A percentile compares a stretch with the other conserved stretches of the same genome.
Conservation (phyloP, 2,113 vertebrate species). For the Carlito syrichta region DNA sequence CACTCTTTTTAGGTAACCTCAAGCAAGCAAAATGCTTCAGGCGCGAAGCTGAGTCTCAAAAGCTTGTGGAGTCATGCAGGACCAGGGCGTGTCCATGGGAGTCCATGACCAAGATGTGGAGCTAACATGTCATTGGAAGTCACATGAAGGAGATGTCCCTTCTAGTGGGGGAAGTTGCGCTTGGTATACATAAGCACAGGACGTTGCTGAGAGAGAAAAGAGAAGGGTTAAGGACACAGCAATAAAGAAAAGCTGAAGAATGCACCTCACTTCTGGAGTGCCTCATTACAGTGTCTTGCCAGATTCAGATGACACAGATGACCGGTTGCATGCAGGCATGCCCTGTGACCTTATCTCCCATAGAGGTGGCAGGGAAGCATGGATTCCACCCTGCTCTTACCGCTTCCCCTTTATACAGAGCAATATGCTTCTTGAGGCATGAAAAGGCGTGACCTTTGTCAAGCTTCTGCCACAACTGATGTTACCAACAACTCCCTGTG, state of each 20-base stretch:
- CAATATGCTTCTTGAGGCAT: not conserved
- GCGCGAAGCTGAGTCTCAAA: not conserved
- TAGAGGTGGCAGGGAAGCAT: not conserved
- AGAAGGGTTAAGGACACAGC: not conserved
- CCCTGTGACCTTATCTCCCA: not conserved
- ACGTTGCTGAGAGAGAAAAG: not conserved
- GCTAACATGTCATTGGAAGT: not conserved
- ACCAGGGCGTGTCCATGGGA: not conserved
- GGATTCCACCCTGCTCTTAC: not conserved
- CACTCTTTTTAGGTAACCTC: not conserved
- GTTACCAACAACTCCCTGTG: not conserved
- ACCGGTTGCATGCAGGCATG: accelerated
- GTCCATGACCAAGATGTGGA: not conserved
- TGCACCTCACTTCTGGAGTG: accelerated
- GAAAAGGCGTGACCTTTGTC: not conserved
- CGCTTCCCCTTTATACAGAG: not conserved
- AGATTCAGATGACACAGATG: not conserved
- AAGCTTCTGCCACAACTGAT: not conserved
- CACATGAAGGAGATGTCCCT: not conserved
- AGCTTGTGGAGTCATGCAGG: not conserved
- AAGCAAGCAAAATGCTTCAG: not conserved
- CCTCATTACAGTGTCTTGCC: not conserved
- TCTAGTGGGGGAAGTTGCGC: not conserved
- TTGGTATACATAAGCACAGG: not conserved
- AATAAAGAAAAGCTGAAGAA: not conserved